A percentile compares a stretch with the other conserved stretches of the same genome.
Evolutionary conservation across 1,140 invertebrate genomes (phyloP).

Genomic region (Parasteatoda tepidariorum): DNA sequence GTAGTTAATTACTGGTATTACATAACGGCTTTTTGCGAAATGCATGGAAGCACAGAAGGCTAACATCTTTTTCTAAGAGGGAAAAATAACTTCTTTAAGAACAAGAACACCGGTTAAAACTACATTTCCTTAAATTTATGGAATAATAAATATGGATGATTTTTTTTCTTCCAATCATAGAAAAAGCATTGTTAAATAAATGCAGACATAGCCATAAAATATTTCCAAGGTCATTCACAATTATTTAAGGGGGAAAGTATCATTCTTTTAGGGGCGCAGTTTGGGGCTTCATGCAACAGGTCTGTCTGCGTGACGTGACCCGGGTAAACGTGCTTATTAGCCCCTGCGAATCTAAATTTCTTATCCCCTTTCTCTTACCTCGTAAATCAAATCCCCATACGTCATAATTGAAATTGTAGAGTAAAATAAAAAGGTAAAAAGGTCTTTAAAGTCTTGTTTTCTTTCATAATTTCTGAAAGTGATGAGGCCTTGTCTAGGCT

Average conservation of each 20-base stretch:
- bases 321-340: slow-evolving; percentile 4
- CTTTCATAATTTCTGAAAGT: neutral
- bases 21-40: no score
- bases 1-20: no score
- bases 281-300: neutral
- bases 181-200: neutral
- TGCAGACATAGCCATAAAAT: neutral
- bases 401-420: slow-evolving; percentile 13
- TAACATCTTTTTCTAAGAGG: no score
- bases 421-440: no score
- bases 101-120: no score
- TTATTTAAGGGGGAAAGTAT: neutral
- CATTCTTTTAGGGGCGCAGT: no score
- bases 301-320: slow-evolving; percentile 1
- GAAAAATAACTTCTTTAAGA: no score
- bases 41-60: no score
- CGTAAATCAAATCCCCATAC: neutral
- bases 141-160: slow-evolving; percentile 2
- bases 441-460: no score
- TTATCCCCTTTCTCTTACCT: neutral
- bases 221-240: neutral
- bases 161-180: neutral
- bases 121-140: no score
- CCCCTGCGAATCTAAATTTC: neutral
- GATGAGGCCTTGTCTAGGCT: slow-evolving; percentile 7